These are phyloP conservation scores for Cylindroiulus punctatus DNA, from an alignment of 2,888 invertebrate species.

Conservation along the genomic window DNA sequence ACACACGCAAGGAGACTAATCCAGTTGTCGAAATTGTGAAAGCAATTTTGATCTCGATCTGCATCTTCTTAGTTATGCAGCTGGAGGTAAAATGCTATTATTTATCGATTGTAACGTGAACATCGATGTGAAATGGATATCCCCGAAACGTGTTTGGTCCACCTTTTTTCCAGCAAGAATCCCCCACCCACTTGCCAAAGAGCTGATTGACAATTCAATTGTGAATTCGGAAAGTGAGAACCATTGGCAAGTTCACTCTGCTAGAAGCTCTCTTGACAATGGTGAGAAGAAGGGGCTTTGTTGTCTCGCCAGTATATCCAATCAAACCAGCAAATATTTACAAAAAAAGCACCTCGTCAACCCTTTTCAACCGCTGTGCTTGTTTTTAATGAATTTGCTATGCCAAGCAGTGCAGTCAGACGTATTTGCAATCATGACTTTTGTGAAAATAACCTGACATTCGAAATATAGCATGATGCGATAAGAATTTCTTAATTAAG, in stretches of 20 bases:
- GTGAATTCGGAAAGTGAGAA: slow-evolving; percentile 20
- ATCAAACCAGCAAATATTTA: slow-evolving; percentile 27
- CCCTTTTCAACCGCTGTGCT: background rate
- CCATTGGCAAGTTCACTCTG: slow-evolving; percentile 32
- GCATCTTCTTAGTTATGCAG: slow-evolving; percentile 5
- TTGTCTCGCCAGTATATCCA: slow-evolving; percentile 14
- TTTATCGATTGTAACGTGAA: slow-evolving; percentile 27
- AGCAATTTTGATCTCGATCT: background rate
- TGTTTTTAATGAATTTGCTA: slow-evolving; percentile 5
- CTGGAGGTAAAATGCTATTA: slow-evolving; percentile 4
- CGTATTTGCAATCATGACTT: background rate
- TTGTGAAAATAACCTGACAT: background rate
- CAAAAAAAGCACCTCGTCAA: background rate
- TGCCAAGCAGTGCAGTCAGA: background rate
- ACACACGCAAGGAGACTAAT: background rate
- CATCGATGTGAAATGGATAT: slow-evolving; percentile 20
- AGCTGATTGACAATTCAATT: slow-evolving; percentile 32
- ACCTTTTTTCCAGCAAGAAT: background rate
- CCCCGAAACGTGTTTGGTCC: slow-evolving; percentile 2
- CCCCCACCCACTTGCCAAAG: slow-evolving; percentile 23
- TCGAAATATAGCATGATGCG: too few species aligned
- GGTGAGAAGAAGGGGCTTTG: background rate
- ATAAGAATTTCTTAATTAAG: too few species aligned
- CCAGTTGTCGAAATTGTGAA: slow-evolving; percentile 26
- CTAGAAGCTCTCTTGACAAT: slow-evolving; percentile 13